These are phyloP conservation scores for Danaus melanippus DNA, from an alignment of 1,140 invertebrate species.

Conservation along the genomic window DNA sequence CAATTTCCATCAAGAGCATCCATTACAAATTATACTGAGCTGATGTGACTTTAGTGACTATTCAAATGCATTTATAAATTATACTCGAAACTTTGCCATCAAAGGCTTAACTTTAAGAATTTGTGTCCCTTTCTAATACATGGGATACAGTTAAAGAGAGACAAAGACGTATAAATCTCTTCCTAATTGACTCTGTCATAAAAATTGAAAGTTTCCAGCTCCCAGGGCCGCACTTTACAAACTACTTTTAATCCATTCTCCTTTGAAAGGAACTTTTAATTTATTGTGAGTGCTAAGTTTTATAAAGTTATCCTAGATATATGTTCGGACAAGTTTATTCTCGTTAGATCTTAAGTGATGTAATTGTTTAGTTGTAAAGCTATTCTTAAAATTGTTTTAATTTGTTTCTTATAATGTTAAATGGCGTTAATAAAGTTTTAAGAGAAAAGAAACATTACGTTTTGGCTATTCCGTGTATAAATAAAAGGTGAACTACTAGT, in stretches of 20 bases:
- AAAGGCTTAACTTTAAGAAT: conserved; percentile 37
- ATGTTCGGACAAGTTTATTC: conserved; percentile 45
- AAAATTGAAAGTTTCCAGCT: conserved; percentile 68
- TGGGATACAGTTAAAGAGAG: conserved; percentile 33
- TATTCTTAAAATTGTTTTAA: conserved; percentile 1
- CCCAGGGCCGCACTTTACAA: conserved; percentile 46
- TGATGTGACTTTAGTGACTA: conserved; percentile 35
- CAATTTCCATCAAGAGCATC: too few species aligned
- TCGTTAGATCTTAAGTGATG: conserved; percentile 52
- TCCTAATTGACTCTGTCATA: conserved; percentile 70
- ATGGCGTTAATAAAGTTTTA: too few species aligned
- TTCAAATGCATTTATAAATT: conserved; percentile 45
- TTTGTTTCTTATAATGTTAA: too few species aligned
- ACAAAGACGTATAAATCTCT: conserved; percentile 56
- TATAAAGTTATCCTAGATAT: conserved; percentile 49
- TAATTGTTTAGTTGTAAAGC: conserved; percentile 45
- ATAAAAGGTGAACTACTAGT: too few species aligned
- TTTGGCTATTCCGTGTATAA: too few species aligned
- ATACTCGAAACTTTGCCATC: conserved; percentile 41
- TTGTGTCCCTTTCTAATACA: conserved; percentile 31
- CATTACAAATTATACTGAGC: conserved; percentile 19
- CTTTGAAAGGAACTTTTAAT: conserved; percentile 66
- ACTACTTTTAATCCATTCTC: conserved; percentile 71
- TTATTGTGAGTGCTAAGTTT: conserved; percentile 70
- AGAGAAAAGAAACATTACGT: too few species aligned